Conservation (phyloP, 2,888 invertebrate species). For the Pseudolycoriella hygida region DNA sequence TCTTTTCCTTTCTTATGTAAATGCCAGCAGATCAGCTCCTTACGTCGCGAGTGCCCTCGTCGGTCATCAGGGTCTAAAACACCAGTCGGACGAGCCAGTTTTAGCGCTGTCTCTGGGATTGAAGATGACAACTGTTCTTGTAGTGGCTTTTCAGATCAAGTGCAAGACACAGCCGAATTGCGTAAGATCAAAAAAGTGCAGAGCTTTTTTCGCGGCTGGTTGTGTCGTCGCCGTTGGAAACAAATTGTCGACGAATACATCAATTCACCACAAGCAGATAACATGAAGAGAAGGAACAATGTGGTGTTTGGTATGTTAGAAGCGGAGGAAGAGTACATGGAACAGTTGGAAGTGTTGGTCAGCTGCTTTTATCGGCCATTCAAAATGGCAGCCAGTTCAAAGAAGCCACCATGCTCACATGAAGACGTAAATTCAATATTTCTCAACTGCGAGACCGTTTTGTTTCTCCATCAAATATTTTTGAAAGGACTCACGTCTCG, state of each 20-base stretch:
- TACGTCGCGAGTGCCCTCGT: slow-evolving; percentile 53
- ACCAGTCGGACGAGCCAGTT: slow-evolving; percentile 17
- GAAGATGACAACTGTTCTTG: not conserved
- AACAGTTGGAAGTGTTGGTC: slow-evolving; percentile 70
- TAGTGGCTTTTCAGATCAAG: slow-evolving; percentile 10
- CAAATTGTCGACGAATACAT: slow-evolving; percentile 90
- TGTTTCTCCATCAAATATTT: slow-evolving; percentile 87
- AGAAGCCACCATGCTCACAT: slow-evolving; percentile 81
- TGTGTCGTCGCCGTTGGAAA: slow-evolving; percentile 82
- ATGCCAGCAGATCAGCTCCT: slow-evolving; percentile 53
- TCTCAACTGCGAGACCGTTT: slow-evolving; percentile 77
- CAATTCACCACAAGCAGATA: slow-evolving; percentile 84
- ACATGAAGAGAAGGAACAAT: slow-evolving; percentile 82
- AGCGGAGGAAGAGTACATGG: slow-evolving; percentile 82
- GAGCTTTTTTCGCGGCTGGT: slow-evolving; percentile 87
- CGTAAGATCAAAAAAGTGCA: slow-evolving; percentile 74
- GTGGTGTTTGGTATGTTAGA: slow-evolving; percentile 84
- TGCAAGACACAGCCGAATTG: slow-evolving; percentile 52
- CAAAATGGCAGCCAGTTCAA: slow-evolving; percentile 87
- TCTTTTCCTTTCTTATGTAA: too few relatives aligned
- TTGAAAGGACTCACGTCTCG: slow-evolving; percentile 79
- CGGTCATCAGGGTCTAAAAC: slow-evolving; percentile 33
- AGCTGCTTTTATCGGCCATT: slow-evolving; percentile 79
- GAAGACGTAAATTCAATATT: slow-evolving; percentile 91
- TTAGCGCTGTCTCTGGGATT: slow-evolving; percentile 11